Evolutionary conservation across 2,797 vertebrate species (phyloP).

Genomic region (Chaetophractus vellerosus): DNA sequence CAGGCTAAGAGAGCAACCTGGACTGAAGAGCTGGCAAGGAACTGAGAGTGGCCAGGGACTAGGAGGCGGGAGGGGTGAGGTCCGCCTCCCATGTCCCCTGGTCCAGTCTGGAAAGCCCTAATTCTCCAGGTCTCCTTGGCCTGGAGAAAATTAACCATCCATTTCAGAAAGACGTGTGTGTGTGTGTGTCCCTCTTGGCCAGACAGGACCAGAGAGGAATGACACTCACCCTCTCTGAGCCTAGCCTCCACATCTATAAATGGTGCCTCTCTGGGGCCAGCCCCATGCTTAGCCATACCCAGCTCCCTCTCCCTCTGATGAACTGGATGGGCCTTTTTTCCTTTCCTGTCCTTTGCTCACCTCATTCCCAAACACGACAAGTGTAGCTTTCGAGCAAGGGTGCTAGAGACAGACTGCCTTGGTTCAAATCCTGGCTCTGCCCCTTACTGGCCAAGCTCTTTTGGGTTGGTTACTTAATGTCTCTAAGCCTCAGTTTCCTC

Average conservation of each 20-base stretch:
- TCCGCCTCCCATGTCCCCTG: background rate
- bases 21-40: constrained; percentile 68
- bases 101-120: constrained; percentile 72
- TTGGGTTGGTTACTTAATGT: background rate
- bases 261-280: background rate
- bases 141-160: constrained; percentile 81
- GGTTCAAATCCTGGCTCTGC: background rate
- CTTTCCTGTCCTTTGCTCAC: background rate
- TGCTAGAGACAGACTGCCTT: background rate
- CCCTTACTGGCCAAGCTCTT: background rate
- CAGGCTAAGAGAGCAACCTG: constrained; percentile 76
- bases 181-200: constrained; percentile 72
- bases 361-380: background rate
- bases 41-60: constrained; percentile 67
- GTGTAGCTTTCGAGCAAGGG: background rate
- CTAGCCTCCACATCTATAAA: background rate
- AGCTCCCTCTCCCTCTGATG: background rate
- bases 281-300: background rate
- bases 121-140: constrained; percentile 68
- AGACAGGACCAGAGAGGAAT: background rate
- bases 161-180: constrained; percentile 65
- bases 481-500: background rate
- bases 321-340: no score
- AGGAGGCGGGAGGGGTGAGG: background rate
- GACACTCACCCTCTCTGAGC: background rate